phyloP scores from a whole-genome alignment of 2,113 vertebrate species.

The Stomatorhinus ivindoensis region DNA sequence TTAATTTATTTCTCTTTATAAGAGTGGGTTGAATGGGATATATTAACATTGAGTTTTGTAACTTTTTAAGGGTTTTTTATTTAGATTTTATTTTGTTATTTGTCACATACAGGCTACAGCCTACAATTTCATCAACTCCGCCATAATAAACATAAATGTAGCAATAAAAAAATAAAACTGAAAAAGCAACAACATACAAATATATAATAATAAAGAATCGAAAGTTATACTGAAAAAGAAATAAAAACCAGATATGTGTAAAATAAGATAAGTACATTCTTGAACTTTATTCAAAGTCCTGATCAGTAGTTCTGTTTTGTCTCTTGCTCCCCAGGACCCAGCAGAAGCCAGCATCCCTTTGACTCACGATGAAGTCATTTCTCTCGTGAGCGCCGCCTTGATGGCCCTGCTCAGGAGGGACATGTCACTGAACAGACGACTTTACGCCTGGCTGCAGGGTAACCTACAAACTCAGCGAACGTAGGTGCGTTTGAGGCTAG shows the following conservation, averaged over 20 bases:
- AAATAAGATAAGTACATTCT: background rate
- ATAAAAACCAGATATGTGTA: background rate
- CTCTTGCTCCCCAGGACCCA: constrained; percentile 56
- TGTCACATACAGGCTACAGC: background rate
- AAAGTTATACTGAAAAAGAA: background rate
- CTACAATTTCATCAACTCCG: no score
- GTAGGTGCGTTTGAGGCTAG: background rate
- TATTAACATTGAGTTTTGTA: background rate
- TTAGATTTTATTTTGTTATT: background rate
- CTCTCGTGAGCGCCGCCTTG: constrained; percentile 72
- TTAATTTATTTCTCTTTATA: background rate
- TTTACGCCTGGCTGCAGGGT: constrained; percentile 94
- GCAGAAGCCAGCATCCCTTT: constrained; percentile 58
- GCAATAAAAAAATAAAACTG: no score
- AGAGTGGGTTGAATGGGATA: background rate
- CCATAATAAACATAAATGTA: no score
- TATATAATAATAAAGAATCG: background rate
- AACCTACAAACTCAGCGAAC: constrained; percentile 1
- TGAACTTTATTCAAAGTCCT: background rate
- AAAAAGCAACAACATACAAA: background rate
- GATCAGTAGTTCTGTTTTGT: background rate
- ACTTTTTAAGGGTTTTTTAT: background rate
- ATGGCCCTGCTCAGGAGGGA: constrained; percentile 88
- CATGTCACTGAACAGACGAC: constrained; percentile 92
- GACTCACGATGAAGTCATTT: constrained; percentile 59